Evolutionary conservation across 2,797 vertebrate genomes (phyloP).

Genomic region (Mus spretus): DNA sequence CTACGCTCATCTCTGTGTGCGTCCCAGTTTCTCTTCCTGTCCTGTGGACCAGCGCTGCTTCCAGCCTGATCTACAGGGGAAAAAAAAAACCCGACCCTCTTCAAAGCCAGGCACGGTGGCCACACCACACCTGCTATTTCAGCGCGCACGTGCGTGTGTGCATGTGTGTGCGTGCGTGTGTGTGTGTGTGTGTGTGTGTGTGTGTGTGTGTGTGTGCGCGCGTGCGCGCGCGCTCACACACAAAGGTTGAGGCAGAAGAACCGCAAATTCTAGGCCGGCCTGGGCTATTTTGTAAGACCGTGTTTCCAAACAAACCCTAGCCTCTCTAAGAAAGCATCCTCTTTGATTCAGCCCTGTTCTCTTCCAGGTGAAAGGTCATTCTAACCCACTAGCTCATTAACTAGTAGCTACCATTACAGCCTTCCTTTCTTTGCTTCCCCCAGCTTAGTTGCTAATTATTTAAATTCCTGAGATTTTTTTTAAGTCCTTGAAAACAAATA

Average conservation of each 20-base stretch:
- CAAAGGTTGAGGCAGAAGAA: background rate
- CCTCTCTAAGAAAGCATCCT: background rate
- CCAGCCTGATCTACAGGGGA: background rate
- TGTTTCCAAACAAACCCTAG: background rate
- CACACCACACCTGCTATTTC: background rate
- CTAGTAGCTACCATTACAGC: background rate
- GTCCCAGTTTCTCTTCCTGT: conserved; percentile 1
- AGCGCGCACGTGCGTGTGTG: too few relatives aligned
- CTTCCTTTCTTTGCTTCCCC: background rate
- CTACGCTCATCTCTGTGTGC: conserved; percentile 66
- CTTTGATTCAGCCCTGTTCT: background rate
- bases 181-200: too few relatives aligned
- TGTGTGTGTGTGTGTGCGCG: too few relatives aligned
- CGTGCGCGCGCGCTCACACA: too few relatives aligned
- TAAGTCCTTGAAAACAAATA: background rate
- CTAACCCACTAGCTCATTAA: too few relatives aligned
- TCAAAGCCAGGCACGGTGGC: background rate
- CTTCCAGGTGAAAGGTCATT: background rate
- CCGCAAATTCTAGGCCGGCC: background rate
- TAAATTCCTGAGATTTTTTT: background rate
- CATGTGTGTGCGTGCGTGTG: too few relatives aligned
- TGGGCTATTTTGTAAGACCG: background rate
- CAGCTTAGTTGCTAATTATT: background rate
- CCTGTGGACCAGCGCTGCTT: background rate
- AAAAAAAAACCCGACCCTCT: background rate